phyloP scores from a whole-genome alignment of 2,113 vertebrate genomes.

The Semicossyphus pulcher region DNA sequence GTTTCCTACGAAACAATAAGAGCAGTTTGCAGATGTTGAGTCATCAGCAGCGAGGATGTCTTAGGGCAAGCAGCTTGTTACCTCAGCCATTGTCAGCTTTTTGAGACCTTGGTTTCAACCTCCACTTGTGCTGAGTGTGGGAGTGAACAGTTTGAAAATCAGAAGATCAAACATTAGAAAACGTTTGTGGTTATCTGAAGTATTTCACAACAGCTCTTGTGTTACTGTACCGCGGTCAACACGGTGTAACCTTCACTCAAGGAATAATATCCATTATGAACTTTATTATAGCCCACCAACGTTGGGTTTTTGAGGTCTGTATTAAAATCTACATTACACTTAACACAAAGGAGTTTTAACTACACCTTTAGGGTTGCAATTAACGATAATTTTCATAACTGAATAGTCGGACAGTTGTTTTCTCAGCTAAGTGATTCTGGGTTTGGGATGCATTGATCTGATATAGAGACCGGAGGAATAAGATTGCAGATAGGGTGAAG shows the following conservation, averaged over 20 bases:
- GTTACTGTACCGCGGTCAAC: neutral
- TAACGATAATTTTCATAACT: too few species aligned
- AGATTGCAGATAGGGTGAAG: too few species aligned
- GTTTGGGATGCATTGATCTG: too few species aligned
- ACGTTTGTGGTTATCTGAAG: neutral
- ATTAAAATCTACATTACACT: neutral
- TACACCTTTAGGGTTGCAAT: neutral
- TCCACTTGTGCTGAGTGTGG: conserved; percentile 22
- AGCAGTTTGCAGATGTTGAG: conserved; percentile 55
- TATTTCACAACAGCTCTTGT: neutral
- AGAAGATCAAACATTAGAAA: neutral
- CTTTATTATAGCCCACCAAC: too few species aligned
- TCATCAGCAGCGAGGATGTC: conserved; percentile 48
- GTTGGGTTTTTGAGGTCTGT: neutral
- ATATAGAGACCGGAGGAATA: too few species aligned
- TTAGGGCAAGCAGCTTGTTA: conserved; percentile 9
- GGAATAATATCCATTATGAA: neutral
- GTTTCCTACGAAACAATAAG: conserved; percentile 86
- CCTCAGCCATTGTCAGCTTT: conserved; percentile 24
- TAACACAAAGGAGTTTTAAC: neutral
- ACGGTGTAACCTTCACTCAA: neutral
- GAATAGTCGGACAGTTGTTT: too few species aligned
- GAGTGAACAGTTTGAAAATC: neutral
- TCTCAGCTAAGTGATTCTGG: too few species aligned
- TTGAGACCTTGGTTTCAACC: conserved; percentile 14